These are phyloP conservation scores for Hesperia comma DNA, from an alignment of 2,888 invertebrate genomes.

Conservation along the genomic window DNA sequence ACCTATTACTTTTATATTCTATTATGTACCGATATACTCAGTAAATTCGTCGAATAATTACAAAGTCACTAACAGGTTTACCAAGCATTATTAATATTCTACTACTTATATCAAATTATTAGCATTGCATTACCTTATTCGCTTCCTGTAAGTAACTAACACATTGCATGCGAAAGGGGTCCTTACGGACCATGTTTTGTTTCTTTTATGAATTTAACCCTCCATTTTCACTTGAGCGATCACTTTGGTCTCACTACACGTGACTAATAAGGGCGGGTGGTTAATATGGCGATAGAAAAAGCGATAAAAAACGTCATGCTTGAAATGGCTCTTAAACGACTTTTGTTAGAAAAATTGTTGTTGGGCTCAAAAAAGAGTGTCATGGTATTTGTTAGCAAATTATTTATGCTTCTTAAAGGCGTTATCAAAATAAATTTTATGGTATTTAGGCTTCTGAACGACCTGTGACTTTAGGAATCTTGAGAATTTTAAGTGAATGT, in stretches of 20 bases:
- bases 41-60: no score
- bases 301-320: slow-evolving; percentile 24
- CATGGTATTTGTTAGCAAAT: no score
- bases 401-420: no score
- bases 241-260: slow-evolving; percentile 33
- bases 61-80: no score
- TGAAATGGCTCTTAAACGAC: slow-evolving; percentile 10
- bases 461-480: no score
- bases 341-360: slow-evolving; percentile 1
- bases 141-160: slow-evolving; percentile 11
- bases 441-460: no score
- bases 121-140: background rate
- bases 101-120: background rate
- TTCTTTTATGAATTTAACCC: slow-evolving; percentile 21
- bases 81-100: no score
- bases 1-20: no score
- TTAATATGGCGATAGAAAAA: slow-evolving; percentile 18
- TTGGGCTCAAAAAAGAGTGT: background rate
- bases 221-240: slow-evolving; percentile 30
- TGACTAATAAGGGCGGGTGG: slow-evolving; percentile 32
- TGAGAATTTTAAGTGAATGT: no score
- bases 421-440: no score
- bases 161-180: slow-evolving; percentile 9
- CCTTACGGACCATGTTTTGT: slow-evolving; percentile 14
- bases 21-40: no score